Evolutionary conservation across 2,888 invertebrate species (phyloP).

Genomic region (Hirtodrosophila confusa): DNA sequence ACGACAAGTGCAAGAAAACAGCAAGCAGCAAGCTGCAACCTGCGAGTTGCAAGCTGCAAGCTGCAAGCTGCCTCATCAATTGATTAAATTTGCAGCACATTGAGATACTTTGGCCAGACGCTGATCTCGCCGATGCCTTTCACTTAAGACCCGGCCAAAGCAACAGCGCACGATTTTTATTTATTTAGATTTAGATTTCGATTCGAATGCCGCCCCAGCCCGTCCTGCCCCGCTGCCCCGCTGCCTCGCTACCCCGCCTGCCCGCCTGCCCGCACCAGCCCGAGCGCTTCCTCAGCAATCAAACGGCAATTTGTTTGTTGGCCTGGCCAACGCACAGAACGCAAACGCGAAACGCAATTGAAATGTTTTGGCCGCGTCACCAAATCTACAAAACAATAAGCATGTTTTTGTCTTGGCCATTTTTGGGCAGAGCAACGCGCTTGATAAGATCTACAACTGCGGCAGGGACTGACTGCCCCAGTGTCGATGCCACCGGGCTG

Average conservation of each 20-base stretch:
- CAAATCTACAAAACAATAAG: constrained; percentile 71
- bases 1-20: constrained; percentile 59
- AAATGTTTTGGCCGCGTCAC: constrained; percentile 64
- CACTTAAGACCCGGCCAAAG: constrained; percentile 59
- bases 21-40: constrained; percentile 44
- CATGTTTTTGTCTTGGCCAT: constrained; percentile 67
- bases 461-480: constrained; percentile 1
- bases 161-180: constrained; percentile 77
- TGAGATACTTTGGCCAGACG: constrained; percentile 63
- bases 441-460: constrained; percentile 62
- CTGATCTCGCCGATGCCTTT: constrained; percentile 77
- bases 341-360: constrained; percentile 64
- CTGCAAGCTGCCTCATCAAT: constrained; percentile 74
- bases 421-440: constrained; percentile 54
- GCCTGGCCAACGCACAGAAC: constrained; percentile 42
- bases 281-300: constrained; percentile 31
- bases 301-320: constrained; percentile 49
- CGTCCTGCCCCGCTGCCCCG: background rate
- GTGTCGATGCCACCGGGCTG: constrained; percentile 23
- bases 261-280: background rate
- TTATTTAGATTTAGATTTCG: constrained; percentile 79
- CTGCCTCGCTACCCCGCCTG: background rate
- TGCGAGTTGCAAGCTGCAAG: constrained; percentile 46
- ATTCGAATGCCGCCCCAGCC: constrained; percentile 44
- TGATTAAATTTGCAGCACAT: constrained; percentile 76